phyloP scores from a whole-genome alignment of 2,113 vertebrate genomes.

The Meleagris gallopavo region DNA sequence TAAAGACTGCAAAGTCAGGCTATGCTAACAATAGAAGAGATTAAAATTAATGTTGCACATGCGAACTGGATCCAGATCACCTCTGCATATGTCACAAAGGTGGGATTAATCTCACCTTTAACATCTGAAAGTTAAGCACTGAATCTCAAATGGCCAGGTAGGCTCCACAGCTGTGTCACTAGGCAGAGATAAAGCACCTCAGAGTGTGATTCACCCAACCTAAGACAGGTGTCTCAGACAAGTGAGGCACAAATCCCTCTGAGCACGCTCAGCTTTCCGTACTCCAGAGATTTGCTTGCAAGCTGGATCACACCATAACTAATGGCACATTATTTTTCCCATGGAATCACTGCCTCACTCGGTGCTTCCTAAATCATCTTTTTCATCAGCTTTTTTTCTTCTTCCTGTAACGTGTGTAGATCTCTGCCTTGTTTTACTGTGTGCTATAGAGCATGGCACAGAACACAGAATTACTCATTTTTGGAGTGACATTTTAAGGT shows the following conservation, averaged over 20 bases:
- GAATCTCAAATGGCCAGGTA: neutral
- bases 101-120: neutral
- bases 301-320: neutral
- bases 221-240: neutral
- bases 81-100: neutral
- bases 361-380: neutral
- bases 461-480: neutral
- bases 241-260: neutral
- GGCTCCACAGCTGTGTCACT: neutral
- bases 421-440: neutral
- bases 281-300: neutral
- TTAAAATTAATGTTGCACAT: neutral
- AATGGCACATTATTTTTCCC: neutral
- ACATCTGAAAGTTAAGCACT: neutral
- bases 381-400: neutral
- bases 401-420: neutral
- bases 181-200: neutral
- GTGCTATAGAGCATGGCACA: neutral
- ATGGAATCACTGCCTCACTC: neutral
- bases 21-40: neutral
- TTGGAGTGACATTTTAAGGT: neutral
- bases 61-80: fast-evolving
- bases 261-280: neutral
- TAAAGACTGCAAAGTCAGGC: neutral
- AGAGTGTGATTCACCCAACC: neutral